Conservation (phyloP, 2,113 vertebrate genomes). For the Engystomops pustulosus region DNA sequence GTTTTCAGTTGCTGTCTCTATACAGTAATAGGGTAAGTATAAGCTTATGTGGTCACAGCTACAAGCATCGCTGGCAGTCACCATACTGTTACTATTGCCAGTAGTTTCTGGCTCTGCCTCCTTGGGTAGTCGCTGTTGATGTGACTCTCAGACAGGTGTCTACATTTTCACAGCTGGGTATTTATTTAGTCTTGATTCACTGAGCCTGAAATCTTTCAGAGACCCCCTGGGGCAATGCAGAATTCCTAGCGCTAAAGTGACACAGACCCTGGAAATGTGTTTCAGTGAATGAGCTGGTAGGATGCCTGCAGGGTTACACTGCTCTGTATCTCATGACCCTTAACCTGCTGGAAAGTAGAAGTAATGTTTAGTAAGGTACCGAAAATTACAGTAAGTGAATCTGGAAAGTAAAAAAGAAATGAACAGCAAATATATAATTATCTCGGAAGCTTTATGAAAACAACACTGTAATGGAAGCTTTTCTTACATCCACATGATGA, state of each 20-base stretch:
- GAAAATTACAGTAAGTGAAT: not conserved
- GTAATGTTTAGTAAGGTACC: not conserved
- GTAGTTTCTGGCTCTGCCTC: conserved; percentile 18
- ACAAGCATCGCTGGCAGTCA: not conserved
- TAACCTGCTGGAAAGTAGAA: conserved; percentile 22
- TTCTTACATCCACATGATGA: not conserved
- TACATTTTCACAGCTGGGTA: conserved; percentile 53
- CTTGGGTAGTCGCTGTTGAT: conserved; percentile 24
- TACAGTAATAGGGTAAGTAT: not conserved
- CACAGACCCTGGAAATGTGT: conserved; percentile 33
- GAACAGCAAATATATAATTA: not conserved
- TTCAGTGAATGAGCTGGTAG: conserved; percentile 34
- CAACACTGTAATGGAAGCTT: not conserved
- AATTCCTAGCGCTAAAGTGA: conserved; percentile 29
- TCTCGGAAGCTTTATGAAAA: not conserved
- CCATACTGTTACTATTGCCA: conserved; percentile 7
- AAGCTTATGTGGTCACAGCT: not conserved
- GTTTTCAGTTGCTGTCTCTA: not conserved
- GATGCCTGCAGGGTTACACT: conserved; percentile 30
- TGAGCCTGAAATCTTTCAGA: conserved; percentile 54
- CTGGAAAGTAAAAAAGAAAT: not conserved
- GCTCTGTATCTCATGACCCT: conserved; percentile 20
- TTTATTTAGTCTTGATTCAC: conserved; percentile 54
- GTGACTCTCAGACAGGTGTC: conserved; percentile 50
- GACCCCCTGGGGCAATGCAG: conserved; percentile 37